Base-by-base conservation (phyloP, 2,113 vertebrate species). In the Triplophysa dalaica region DNA sequence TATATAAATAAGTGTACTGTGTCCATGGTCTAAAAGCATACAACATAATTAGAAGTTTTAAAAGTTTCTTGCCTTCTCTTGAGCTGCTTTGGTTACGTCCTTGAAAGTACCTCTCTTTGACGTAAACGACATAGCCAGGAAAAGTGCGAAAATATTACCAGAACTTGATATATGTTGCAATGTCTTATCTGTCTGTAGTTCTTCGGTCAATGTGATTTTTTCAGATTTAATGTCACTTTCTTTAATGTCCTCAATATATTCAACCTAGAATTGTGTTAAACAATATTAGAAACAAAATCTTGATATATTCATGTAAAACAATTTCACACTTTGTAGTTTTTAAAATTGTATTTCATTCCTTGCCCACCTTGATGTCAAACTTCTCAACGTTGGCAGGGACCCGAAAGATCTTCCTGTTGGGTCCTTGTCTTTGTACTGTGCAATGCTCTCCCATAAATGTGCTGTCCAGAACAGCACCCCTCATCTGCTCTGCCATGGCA, bases 381-480 rank as follows among this genome's bases (percentile, higher is more conserved):
- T 29, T 85, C 74, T 96, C 90, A 54, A 98, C 86, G 83, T 98
- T 99, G 0, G 87, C 91, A 0, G 96, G 92, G 26, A 96, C 16
- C 2, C 96, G 91, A 24, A 95, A 95, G 0, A 68, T 87, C 64
- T 93, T 93, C 17, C 90, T 86, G 0, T 90, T 92, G 24, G 81
- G 86, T 0, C 64, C 89, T 62, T 72, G 92, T 81, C 89, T 94
- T 87, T 86, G 89, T 38, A 92, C 88, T 70, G 1, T 85, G 80
- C 95, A 98, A 17, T 70, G 80, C 83, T 91, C 95, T 85, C 95
- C 96, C 81, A 94, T 92, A 80, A 98, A 95, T 17, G 90, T 91
- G 83, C 94, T 97, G 78, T 91, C 94, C 77, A 98, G 92, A 10
- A 98, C 92, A 4, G 93, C 90, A 9, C 91, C 96, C 86, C 93